These are phyloP conservation scores for Pedionomus torquatus DNA, from an alignment of 2,113 vertebrate genomes.

Conservation along the genomic window DNA sequence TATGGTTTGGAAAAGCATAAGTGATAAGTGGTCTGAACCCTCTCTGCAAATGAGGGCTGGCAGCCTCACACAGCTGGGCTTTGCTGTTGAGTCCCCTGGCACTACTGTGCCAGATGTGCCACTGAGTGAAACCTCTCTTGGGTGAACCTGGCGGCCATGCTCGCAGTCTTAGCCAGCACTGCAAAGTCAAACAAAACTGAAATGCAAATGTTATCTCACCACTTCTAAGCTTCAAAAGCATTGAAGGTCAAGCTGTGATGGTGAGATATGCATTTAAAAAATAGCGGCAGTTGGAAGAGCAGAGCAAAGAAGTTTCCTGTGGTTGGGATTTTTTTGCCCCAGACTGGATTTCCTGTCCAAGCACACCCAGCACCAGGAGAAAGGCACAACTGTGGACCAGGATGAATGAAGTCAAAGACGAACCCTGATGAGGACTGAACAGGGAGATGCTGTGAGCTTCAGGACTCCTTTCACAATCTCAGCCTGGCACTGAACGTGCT, in stretches of 20 bases:
- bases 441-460: background rate
- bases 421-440: background rate
- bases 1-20: background rate
- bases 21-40: background rate
- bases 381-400: background rate
- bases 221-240: background rate
- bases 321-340: background rate
- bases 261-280: background rate
- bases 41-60: background rate
- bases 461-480: background rate
- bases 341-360: background rate
- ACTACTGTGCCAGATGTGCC: background rate
- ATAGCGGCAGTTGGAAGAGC: background rate
- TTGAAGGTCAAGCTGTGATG: background rate
- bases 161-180: background rate
- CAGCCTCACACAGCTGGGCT: background rate
- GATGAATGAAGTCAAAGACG: background rate
- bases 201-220: slow-evolving; percentile 12
- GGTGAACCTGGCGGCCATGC: background rate
- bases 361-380: background rate
- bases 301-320: slow-evolving; percentile 17
- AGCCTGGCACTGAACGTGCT: background rate
- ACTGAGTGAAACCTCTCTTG: background rate
- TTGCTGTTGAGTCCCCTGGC: background rate
- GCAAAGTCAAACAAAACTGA: background rate